These are phyloP conservation scores for Todiramphus chloris DNA, from an alignment of 2,113 vertebrate genomes.

Conservation along the genomic window DNA sequence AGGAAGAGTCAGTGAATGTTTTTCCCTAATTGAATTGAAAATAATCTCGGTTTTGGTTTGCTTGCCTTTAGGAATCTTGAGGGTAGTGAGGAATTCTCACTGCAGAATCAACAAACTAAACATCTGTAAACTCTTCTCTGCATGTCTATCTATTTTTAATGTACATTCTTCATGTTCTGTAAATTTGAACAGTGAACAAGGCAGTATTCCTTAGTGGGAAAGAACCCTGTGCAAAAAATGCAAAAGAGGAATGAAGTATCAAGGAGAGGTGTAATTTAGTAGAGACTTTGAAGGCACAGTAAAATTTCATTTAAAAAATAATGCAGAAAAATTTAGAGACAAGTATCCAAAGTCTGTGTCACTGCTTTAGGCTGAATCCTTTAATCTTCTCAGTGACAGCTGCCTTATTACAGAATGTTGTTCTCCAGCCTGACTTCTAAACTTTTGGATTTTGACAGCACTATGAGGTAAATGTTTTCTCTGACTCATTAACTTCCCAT, in stretches of 20 bases:
- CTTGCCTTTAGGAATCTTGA: background rate
- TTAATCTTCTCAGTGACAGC: background rate
- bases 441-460: conserved; percentile 4
- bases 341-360: background rate
- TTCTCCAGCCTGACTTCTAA: background rate
- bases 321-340: background rate
- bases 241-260: background rate
- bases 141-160: background rate
- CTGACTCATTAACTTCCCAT: conserved; percentile 23
- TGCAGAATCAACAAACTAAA: background rate
- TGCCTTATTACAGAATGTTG: background rate
- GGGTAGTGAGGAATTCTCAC: background rate
- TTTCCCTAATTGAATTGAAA: background rate
- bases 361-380: background rate
- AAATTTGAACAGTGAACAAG: background rate
- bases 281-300: background rate
- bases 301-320: background rate
- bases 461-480: conserved; percentile 36
- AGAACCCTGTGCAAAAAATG: background rate
- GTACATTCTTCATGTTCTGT: background rate
- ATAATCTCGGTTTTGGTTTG: background rate
- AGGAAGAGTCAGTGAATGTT: background rate
- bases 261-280: background rate
- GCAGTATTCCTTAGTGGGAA: background rate
- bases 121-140: background rate